Conservation (phyloP, 2,888 invertebrate species). For the Thecophora atra region DNA sequence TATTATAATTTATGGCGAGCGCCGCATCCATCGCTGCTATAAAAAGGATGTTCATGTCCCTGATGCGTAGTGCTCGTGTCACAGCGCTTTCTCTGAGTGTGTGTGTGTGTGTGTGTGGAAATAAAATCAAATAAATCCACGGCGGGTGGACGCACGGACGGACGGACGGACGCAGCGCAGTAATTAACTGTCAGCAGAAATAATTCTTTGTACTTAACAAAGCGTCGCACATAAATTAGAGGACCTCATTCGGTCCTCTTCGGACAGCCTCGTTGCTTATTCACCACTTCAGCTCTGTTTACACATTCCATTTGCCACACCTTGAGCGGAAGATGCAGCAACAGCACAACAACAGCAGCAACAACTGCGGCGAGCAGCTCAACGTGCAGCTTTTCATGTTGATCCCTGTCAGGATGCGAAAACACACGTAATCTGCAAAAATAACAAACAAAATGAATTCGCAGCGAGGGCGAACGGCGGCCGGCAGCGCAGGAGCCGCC, state of each 20-base stretch:
- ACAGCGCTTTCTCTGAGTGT: conserved; percentile 6
- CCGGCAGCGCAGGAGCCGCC: too few species aligned
- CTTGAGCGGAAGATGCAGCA: conserved; percentile 40
- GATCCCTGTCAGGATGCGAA: conserved; percentile 65
- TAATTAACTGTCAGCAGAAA: conserved; percentile 35
- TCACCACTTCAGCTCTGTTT: conserved; percentile 57
- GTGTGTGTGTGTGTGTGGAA: conserved; percentile 19
- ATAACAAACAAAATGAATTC: conserved; percentile 59
- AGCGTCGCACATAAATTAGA: too few species aligned
- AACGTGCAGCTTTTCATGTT: conserved; percentile 65
- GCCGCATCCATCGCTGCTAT: conserved; percentile 43
- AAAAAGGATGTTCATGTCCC: conserved; percentile 38
- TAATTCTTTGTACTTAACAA: conserved; percentile 17
- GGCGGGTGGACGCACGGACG: conserved; percentile 4
- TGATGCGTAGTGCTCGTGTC: conserved; percentile 37
- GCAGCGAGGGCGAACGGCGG: conserved; percentile 46
- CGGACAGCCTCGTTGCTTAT: conserved; percentile 58
- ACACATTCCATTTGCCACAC: conserved; percentile 49
- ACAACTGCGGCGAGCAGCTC: conserved; percentile 51
- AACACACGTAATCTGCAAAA: conserved; percentile 66
- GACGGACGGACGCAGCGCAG: conserved; percentile 16
- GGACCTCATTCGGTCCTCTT: not conserved
- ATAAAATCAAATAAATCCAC: conserved; percentile 37
- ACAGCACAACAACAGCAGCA: conserved; percentile 12
- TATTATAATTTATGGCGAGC: conserved; percentile 48